phyloP scores from a whole-genome alignment of 2,888 invertebrate genomes.

The Nyleta sp. region DNA sequence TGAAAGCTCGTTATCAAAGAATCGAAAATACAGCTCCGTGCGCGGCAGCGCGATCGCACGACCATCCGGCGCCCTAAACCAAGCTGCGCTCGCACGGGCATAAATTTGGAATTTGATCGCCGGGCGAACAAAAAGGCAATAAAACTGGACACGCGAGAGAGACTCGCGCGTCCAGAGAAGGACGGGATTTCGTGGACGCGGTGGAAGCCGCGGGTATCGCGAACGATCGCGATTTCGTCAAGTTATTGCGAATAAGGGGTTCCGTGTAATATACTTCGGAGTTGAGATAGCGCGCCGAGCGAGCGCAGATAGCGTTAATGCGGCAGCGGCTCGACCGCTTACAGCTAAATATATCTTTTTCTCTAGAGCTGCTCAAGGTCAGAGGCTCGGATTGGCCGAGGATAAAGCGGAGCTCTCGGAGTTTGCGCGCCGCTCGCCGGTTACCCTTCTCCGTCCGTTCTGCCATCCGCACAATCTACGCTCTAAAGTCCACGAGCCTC shows the following conservation, averaged over 20 bases:
- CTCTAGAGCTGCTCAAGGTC: conserved; percentile 70
- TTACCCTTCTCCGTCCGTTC: conserved; percentile 63
- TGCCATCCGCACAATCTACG: conserved; percentile 60
- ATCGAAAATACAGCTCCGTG: no score
- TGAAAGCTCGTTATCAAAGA: no score
- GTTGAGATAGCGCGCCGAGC: conserved; percentile 57
- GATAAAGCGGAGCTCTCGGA: conserved; percentile 66
- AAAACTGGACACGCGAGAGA: no score
- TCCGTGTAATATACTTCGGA: conserved; percentile 54
- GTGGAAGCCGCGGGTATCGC: conserved; percentile 20
- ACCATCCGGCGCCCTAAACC: no score
- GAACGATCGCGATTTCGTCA: conserved; percentile 32
- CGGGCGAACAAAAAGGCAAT: no score
- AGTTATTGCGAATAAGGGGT: conserved; percentile 53
- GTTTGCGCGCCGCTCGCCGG: conserved; percentile 65
- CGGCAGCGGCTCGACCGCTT: conserved; percentile 66
- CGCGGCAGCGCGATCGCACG: no score
- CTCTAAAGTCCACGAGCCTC: conserved; percentile 63
- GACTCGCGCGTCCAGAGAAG: no score
- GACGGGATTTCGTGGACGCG: no score
- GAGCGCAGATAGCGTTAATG: conserved; percentile 62
- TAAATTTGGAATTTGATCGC: no score
- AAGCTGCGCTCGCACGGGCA: no score
- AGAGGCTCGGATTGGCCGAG: conserved; percentile 68
- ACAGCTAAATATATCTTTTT: conserved; percentile 71